Evolutionary conservation across 2,797 vertebrate genomes (phyloP).

Genomic region (Carapus acus): DNA sequence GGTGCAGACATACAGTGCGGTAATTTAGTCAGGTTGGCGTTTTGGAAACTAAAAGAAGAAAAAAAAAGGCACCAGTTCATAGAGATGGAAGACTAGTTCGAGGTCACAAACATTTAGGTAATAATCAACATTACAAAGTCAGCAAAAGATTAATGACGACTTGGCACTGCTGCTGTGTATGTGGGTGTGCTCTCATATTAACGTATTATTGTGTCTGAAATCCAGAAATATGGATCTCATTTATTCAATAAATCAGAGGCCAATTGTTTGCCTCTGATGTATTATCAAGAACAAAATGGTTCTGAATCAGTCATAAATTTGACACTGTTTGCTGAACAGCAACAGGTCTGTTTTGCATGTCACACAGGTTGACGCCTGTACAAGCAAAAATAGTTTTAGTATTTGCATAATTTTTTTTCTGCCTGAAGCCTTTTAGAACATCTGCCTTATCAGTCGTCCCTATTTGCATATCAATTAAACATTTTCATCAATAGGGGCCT

Average conservation of each 20-base stretch:
- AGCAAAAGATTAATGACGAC: too few species aligned
- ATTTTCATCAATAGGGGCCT: slow-evolving; percentile 43
- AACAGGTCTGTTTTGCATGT: slow-evolving; percentile 11
- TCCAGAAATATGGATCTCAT: slow-evolving; percentile 29
- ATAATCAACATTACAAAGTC: too few species aligned
- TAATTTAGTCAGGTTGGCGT: neutral
- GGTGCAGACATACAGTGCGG: neutral
- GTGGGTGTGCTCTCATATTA: slow-evolving; percentile 7
- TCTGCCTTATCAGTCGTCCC: slow-evolving; percentile 35
- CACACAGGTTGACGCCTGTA: slow-evolving; percentile 22
- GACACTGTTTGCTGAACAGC: slow-evolving; percentile 1
- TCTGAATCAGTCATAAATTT: slow-evolving; percentile 30
- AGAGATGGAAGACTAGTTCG: too few species aligned
- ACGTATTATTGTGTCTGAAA: slow-evolving; percentile 35
- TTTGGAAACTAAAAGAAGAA: too few species aligned
- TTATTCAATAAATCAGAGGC: slow-evolving; percentile 35
- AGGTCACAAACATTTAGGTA: too few species aligned
- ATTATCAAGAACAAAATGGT: slow-evolving; percentile 26
- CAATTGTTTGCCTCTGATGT: slow-evolving; percentile 32
- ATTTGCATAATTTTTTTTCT: slow-evolving; percentile 16
- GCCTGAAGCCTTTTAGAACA: slow-evolving; percentile 13
- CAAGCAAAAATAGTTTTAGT: slow-evolving; percentile 27
- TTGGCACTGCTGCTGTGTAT: too few species aligned
- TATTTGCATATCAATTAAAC: slow-evolving; percentile 46
- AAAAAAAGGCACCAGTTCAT: too few species aligned